A percentile compares a stretch with the other conserved stretches of the same genome.
Evolutionary conservation across 2,797 vertebrate species (phyloP).

Genomic region (Siniperca obscura): DNA sequence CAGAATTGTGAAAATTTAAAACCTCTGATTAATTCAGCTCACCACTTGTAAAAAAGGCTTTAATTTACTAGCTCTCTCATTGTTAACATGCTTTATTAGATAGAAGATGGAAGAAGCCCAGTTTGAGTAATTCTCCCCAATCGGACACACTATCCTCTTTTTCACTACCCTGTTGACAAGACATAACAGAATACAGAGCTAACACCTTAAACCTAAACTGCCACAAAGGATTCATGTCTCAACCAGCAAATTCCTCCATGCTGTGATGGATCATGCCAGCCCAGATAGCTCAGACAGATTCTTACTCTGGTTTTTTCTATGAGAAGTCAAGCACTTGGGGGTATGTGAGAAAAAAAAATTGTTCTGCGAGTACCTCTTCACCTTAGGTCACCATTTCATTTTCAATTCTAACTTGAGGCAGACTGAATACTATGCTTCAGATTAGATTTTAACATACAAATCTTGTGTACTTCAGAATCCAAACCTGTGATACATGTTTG

Average conservation of each 20-base stretch:
- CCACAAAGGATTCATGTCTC: slow-evolving; percentile 55
- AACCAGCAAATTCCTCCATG: slow-evolving; percentile 24
- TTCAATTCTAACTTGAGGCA: slow-evolving; percentile 40
- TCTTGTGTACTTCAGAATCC: not conserved
- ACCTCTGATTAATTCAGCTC: slow-evolving; percentile 5
- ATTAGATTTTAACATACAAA: slow-evolving; percentile 7
- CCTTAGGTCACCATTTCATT: slow-evolving; percentile 47
- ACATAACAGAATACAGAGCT: slow-evolving; percentile 48
- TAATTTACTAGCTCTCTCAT: not conserved
- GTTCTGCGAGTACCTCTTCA: slow-evolving; percentile 26
- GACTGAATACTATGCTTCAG: slow-evolving; percentile 10
- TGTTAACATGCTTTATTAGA: slow-evolving; percentile 21
- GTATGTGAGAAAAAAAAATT: slow-evolving; percentile 16
- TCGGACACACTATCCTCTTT: slow-evolving; percentile 23
- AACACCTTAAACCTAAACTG: slow-evolving; percentile 46
- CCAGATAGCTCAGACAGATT: slow-evolving; percentile 17
- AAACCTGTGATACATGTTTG: slow-evolving; percentile 18
- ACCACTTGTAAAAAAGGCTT: not conserved
- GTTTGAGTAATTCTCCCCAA: slow-evolving; percentile 19
- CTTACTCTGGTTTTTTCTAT: slow-evolving; percentile 34
- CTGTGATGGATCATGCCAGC: slow-evolving; percentile 37
- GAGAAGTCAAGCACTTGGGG: slow-evolving; percentile 35
- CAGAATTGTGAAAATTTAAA: not conserved
- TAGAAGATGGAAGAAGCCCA: slow-evolving; percentile 2
- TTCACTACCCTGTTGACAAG: slow-evolving; percentile 41